Evolutionary conservation across 2,113 vertebrate genomes (phyloP), one percentile per base, ranked within the genome.

Genomic region (Columba janthina): DNA sequence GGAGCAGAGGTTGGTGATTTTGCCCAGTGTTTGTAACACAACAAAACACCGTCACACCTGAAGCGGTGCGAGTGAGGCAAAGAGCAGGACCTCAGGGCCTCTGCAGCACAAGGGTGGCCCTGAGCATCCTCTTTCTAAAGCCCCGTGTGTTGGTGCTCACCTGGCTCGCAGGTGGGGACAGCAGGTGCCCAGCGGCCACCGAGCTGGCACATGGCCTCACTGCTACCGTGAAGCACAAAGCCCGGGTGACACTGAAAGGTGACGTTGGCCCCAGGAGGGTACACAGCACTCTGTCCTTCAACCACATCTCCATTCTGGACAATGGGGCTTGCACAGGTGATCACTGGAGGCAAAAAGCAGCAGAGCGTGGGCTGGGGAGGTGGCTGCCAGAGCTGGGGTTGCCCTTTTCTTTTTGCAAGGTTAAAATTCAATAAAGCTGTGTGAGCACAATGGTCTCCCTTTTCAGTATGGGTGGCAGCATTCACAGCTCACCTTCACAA

Each of bases 401-500:
- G 4, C 38, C 22, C 1, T 5, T 11, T 34, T 20, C 65, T 1
- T 32, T 60, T 48, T 25, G 9, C 1, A 5, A n/a, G 64, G 42
- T 28, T 12, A 20, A 18, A 28, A 34, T 28, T 61, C 25, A 29
- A 40, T 29, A 54, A n/a, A 34, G 32, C 31, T 0, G 0, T 2
- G 46, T 0, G 3, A 4, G 8, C 17, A 5, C 5, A 0, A 9
- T 5, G n/a, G 22, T 56, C 21, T 71, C 58, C 54, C 29, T 15
- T 4, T 15, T 19, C 25, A 0, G 16, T 1, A 0, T 0, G 28
- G 26, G 70, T 5, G 1, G 1, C 17, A 62, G 73, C 48, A 5
- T 14, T 54, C 5, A 2, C 26, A 32, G 88, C 93, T 94, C 97
- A 98, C 97, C 97, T 97, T 97, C 54, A 9, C 98, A 98, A 0